Conservation (phyloP, 1,140 invertebrate species). For the Potamilus streckersoni region DNA sequence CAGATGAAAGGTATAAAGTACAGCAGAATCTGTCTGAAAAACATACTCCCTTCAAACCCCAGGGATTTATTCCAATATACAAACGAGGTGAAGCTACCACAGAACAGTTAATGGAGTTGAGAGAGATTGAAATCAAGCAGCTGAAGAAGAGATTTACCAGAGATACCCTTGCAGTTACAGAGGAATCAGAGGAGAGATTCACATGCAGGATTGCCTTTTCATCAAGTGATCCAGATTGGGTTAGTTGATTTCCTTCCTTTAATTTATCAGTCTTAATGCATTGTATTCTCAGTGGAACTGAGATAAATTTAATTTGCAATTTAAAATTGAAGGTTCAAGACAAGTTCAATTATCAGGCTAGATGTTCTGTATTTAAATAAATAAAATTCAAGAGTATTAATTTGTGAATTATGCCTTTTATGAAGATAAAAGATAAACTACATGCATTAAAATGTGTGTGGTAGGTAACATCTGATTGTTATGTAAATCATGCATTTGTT, state of each 20-base stretch:
- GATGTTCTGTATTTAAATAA: too few relatives aligned
- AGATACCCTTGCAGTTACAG: conserved; percentile 27
- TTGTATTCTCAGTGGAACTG: too few relatives aligned
- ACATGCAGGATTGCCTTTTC: conserved; percentile 37
- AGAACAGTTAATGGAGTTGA: conserved; percentile 36
- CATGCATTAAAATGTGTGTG: too few relatives aligned
- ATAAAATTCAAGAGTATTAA: too few relatives aligned
- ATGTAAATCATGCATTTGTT: too few relatives aligned
- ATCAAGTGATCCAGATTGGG: conserved; percentile 62
- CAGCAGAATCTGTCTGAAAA: conserved; percentile 4
- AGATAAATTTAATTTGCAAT: too few relatives aligned
- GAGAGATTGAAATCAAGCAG: conserved; percentile 47
- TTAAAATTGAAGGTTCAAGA: too few relatives aligned
- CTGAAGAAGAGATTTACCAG: conserved; percentile 48
- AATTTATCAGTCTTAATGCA: too few relatives aligned
- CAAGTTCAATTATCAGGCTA: too few relatives aligned
- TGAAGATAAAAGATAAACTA: too few relatives aligned
- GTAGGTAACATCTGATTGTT: too few relatives aligned
- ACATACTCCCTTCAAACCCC: not conserved
- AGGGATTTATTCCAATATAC: not conserved
- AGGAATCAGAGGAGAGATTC: conserved; percentile 33
- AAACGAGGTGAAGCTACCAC: conserved; percentile 10
- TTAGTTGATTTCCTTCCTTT: conserved; percentile 17
- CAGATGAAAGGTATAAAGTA: conserved; percentile 4
- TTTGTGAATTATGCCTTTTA: too few relatives aligned